Percentiles rank a stretch among this genome's conserved stretches.
Evolutionary conservation across 1,140 invertebrate genomes (phyloP).

Genomic region (Drosophila mojavensis): DNA sequence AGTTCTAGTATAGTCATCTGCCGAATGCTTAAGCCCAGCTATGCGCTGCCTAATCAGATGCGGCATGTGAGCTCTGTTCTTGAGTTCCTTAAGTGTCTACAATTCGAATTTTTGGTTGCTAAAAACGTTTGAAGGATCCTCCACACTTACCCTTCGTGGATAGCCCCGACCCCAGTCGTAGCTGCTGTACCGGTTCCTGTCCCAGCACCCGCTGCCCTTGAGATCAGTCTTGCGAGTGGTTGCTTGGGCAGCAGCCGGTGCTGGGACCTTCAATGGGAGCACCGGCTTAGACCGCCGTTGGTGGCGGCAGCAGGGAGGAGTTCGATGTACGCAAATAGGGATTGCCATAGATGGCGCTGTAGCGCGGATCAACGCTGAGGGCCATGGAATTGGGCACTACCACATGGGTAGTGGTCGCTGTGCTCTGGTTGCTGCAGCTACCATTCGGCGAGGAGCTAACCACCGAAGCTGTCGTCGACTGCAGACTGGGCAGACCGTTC

Average conservation of each 20-base stretch:
- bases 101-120: constrained; percentile 54
- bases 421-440: constrained; percentile 81
- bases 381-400: constrained; percentile 72
- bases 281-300: constrained; percentile 67
- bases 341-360: constrained; percentile 94
- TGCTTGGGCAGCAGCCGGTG: constrained; percentile 5
- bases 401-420: constrained; percentile 71
- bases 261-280: neutral
- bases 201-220: constrained; percentile 30
- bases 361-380: constrained; percentile 91
- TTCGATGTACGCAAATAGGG: constrained; percentile 89
- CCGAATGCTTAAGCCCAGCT: constrained; percentile 31
- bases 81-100: constrained; percentile 26
- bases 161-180: no score
- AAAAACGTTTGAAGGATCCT: constrained; percentile 25
- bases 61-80: constrained; percentile 27
- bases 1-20: neutral
- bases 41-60: constrained; percentile 24
- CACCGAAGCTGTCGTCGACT: constrained; percentile 80
- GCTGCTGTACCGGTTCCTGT: neutral
- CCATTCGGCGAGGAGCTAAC: constrained; percentile 82
- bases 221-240: constrained; percentile 58
- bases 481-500: constrained; percentile 77
- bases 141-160: constrained; percentile 2
- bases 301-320: constrained; percentile 85